Evolutionary conservation across 2,113 vertebrate species (phyloP).

Genomic region (Puma concolor): DNA sequence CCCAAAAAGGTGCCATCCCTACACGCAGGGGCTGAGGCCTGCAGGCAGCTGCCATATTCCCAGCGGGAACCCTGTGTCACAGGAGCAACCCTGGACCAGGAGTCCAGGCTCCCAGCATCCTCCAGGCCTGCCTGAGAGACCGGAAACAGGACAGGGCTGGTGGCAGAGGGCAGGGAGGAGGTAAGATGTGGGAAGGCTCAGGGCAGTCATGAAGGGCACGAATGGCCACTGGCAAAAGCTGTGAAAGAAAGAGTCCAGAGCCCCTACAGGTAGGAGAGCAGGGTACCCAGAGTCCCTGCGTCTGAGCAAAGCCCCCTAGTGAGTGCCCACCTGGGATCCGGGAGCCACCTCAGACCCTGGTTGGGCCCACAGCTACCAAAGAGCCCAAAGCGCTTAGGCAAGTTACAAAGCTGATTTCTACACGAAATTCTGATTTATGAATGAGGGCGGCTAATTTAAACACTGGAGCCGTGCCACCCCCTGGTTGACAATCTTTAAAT

Average conservation of each 20-base stretch:
- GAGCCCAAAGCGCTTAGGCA: not conserved
- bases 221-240: not conserved
- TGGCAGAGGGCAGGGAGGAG: not conserved
- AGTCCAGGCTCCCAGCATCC: not conserved
- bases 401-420: not conserved
- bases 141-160: not conserved
- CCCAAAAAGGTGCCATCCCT: not conserved
- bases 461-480: accelerated
- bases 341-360: not conserved
- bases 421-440: not conserved
- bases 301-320: not conserved
- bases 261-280: not conserved
- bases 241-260: not conserved
- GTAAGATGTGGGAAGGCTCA: accelerated
- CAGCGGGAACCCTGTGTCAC: not conserved
- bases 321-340: accelerated
- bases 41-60: not conserved
- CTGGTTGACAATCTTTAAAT: not conserved
- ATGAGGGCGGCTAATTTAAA: not conserved
- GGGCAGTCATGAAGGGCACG: not conserved
- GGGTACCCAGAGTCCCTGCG: not conserved
- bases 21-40: not conserved
- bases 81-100: not conserved
- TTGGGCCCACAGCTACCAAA: not conserved
- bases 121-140: not conserved